Evolutionary conservation across 1,140 invertebrate species (phyloP).

Genomic region (Caenorhabditis tropicalis): DNA sequence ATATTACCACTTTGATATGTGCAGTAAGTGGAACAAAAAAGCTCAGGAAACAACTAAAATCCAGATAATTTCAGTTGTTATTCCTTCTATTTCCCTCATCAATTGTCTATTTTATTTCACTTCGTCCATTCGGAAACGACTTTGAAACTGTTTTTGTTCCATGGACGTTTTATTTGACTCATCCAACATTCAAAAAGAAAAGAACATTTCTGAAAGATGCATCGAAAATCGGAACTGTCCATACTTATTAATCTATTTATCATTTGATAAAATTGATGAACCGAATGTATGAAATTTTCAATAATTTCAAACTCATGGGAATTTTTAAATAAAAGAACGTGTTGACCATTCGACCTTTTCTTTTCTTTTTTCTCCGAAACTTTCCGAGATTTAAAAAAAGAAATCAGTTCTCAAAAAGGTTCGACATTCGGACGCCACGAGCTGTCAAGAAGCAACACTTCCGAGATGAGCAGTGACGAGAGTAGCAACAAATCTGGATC

Average conservation of each 20-base stretch:
- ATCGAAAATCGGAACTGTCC: background rate
- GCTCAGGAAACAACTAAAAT: background rate
- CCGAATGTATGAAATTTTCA: too few species aligned
- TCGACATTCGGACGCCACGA: background rate
- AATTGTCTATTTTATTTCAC: background rate
- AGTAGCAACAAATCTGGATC: slow-evolving; percentile 20
- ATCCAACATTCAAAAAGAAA: slow-evolving; percentile 5
- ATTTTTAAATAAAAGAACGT: background rate
- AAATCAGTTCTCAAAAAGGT: slow-evolving; percentile 20
- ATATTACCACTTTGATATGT: background rate
- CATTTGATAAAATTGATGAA: background rate
- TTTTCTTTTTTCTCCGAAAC: background rate
- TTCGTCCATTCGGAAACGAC: background rate
- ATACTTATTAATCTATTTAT: background rate
- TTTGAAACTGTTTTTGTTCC: background rate
- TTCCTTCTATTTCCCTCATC: background rate
- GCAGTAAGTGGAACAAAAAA: background rate
- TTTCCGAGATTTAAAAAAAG: background rate
- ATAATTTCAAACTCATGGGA: too few species aligned
- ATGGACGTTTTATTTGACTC: background rate
- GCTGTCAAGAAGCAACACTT: background rate
- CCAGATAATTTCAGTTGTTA: background rate
- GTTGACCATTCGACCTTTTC: background rate
- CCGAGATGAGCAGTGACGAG: background rate
- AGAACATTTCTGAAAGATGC: background rate